These are phyloP conservation scores for Lamellibrachia luymesi DNA, from an alignment of 1,140 invertebrate species.

Conservation along the genomic window DNA sequence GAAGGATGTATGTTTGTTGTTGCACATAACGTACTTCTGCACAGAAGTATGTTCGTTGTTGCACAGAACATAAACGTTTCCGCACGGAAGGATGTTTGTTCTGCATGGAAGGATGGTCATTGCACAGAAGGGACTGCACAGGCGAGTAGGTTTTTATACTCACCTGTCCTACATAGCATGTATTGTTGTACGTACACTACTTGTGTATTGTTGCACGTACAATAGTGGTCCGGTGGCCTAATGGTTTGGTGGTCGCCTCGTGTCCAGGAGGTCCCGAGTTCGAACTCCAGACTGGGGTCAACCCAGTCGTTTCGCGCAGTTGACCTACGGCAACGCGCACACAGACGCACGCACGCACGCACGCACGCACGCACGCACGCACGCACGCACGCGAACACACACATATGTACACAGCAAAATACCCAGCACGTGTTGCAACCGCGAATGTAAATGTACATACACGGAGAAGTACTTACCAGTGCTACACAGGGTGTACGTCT, in stretches of 20 bases:
- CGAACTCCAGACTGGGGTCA: neutral
- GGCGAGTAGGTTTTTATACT: no score
- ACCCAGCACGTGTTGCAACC: neutral
- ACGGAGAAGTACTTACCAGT: neutral
- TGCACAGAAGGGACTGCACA: no score
- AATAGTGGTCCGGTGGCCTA: neutral
- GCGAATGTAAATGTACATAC: no score
- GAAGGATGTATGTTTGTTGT: no score
- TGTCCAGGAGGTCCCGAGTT: neutral
- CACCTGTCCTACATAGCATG: no score
- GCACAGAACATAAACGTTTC: no score
- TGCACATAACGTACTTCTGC: no score
- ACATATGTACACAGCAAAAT: neutral
- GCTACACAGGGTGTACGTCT: neutral
- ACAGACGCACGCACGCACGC: neutral
- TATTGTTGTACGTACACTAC: no score
- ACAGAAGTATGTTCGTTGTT: no score
- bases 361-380: neutral
- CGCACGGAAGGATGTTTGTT: no score
- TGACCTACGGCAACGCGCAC: neutral
- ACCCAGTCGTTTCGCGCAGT: neutral
- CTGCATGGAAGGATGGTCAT: no score
- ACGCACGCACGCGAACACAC: neutral
- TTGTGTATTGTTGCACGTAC: no score
- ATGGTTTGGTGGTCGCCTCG: neutral